Conservation (phyloP, 2,888 invertebrate genomes). For the Chrysolina americana region DNA sequence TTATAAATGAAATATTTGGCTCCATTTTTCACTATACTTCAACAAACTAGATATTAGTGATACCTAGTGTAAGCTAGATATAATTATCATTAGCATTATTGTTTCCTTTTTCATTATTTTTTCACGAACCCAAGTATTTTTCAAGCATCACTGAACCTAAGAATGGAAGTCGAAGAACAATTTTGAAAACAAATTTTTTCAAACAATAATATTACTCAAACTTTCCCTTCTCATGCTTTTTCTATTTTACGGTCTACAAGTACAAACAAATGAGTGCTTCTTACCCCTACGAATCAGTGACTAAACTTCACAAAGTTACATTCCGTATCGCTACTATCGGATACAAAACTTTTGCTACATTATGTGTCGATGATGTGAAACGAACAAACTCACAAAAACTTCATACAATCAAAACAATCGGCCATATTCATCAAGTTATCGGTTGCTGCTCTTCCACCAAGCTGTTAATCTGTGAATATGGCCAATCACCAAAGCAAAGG, state of each 20-base stretch:
- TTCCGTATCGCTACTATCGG: not conserved
- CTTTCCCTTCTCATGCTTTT: not conserved
- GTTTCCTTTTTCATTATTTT: not conserved
- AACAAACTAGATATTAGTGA: too few relatives aligned
- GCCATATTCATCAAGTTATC: constrained; percentile 62
- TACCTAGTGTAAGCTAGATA: too few relatives aligned
- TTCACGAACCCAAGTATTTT: not conserved
- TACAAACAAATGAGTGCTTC: not conserved
- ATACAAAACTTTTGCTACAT: not conserved
- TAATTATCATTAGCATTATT: not conserved
- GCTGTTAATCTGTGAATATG: constrained; percentile 62
- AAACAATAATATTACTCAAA: not conserved
- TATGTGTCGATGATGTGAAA: constrained; percentile 16
- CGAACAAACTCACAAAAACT: constrained; percentile 31
- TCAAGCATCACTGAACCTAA: not conserved
- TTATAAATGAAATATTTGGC: too few relatives aligned
- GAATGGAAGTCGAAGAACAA: not conserved
- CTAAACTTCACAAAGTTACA: not conserved
- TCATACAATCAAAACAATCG: constrained; percentile 51
- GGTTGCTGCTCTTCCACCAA: constrained; percentile 59
- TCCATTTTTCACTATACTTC: too few relatives aligned
- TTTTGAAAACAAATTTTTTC: not conserved
- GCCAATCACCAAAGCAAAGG: constrained; percentile 63
- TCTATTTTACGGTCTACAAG: constrained; percentile 4
- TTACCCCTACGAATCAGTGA: not conserved